phyloP scores from a whole-genome alignment of 2,113 vertebrate genomes.

The Ophthalmolycus amberensis region DNA sequence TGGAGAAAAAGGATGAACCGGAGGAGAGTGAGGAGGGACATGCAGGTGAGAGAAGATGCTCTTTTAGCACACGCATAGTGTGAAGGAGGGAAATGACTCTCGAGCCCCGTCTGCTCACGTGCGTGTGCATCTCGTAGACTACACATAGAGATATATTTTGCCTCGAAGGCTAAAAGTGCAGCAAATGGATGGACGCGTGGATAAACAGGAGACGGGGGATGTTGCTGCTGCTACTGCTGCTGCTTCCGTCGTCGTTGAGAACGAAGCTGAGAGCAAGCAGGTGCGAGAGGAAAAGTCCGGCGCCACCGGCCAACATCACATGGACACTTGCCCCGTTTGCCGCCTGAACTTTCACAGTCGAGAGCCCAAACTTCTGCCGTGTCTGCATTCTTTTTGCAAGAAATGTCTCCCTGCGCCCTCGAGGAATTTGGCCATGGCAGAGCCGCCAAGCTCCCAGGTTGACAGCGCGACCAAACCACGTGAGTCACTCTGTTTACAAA shows the following conservation, averaged over 20 bases:
- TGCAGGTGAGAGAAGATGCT: constrained; percentile 23
- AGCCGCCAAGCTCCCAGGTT: constrained; percentile 63
- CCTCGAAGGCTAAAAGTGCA: not conserved
- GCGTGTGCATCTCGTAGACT: not conserved
- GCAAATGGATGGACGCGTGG: constrained; percentile 32
- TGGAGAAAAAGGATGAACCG: not conserved
- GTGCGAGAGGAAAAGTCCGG: constrained; percentile 80
- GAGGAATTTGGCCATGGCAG: constrained; percentile 80
- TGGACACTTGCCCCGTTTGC: constrained; percentile 93
- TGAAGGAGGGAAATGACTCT: not conserved
- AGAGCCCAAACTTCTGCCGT: constrained; percentile 91
- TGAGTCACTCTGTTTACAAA: constrained; percentile 76
- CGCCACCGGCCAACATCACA: constrained; percentile 79
- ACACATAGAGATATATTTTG: not conserved
- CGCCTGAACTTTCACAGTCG: constrained; percentile 89
- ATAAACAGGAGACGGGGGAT: not conserved
- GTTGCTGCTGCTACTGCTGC: constrained; percentile 48
- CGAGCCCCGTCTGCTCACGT: not conserved
- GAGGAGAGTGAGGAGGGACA: not conserved
- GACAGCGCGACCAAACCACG: constrained; percentile 70
- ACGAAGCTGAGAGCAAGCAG: constrained; percentile 91
- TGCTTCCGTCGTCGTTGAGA: constrained; percentile 80
- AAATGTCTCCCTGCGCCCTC: constrained; percentile 89
- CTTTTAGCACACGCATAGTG: not conserved
- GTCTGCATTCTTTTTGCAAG: constrained; percentile 92